Percentiles rank a stretch among this genome's conserved stretches.
Conservation (phyloP, 2,888 invertebrate genomes). For the Pollenia griseotomentosa region DNA sequence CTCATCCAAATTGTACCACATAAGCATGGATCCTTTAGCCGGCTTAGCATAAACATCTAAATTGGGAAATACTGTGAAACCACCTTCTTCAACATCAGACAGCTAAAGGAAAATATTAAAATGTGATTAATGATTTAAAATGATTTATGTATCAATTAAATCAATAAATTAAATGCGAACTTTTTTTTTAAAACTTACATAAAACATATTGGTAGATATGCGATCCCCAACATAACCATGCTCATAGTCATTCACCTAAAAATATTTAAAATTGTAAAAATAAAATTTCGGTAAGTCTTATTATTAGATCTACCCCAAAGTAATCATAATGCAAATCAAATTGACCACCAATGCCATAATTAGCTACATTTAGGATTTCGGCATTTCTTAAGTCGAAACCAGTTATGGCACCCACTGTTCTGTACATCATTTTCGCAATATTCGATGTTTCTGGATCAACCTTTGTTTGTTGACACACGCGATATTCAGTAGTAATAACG, state of each 20-base stretch:
- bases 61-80: constrained; percentile 85
- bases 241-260: neutral
- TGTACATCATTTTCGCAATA: constrained; percentile 63
- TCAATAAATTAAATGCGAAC: no score
- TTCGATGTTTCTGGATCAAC: constrained; percentile 67
- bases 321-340: constrained; percentile 98
- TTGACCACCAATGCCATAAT: constrained; percentile 99
- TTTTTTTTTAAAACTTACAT: constrained; percentile 88
- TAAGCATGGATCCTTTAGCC: constrained; percentile 93
- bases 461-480: constrained; percentile 79
- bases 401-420: constrained; percentile 88
- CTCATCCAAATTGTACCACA: constrained; percentile 96
- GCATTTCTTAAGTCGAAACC: constrained; percentile 92
- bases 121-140: neutral
- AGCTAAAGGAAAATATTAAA: constrained; percentile 86
- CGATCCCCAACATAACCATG: constrained; percentile 85
- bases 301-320: constrained; percentile 85
- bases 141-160: no score
- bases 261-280: neutral
- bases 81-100: constrained; percentile 95
- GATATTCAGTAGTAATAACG: neutral
- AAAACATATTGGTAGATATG: constrained; percentile 97
- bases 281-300: neutral
- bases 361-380: constrained; percentile 97
- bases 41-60: constrained; percentile 94